Evolutionary conservation across 2,113 vertebrate genomes (phyloP).

Genomic region (Philantomba maxwellii): DNA sequence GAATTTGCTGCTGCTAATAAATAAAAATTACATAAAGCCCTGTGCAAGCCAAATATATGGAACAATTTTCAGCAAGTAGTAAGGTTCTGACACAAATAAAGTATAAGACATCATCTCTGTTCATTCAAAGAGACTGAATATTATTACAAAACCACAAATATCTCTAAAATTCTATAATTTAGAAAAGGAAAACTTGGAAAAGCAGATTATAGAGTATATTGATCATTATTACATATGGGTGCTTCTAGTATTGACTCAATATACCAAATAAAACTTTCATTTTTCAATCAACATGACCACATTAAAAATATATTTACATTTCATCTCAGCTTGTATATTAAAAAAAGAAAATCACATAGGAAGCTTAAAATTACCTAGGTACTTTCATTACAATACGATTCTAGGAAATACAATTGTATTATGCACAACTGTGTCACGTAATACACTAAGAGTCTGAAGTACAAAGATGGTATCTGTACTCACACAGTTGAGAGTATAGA

Average conservation of each 20-base stretch:
- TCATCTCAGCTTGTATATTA: background rate
- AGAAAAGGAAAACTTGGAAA: background rate
- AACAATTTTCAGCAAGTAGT: background rate
- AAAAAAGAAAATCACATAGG: background rate
- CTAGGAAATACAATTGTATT: background rate
- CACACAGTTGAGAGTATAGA: background rate
- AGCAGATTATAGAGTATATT: background rate
- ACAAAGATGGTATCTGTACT: background rate
- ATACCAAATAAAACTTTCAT: background rate
- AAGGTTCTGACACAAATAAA: background rate
- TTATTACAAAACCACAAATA: background rate
- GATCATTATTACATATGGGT: background rate
- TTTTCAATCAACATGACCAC: background rate
- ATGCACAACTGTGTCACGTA: background rate
- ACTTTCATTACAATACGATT: background rate
- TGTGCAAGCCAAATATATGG: background rate
- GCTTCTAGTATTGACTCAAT: background rate
- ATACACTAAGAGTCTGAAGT: background rate
- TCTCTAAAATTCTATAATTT: background rate
- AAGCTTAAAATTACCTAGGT: background rate
- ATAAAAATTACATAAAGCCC: background rate
- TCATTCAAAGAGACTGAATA: background rate
- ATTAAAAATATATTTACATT: background rate
- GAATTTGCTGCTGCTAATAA: slow-evolving; percentile 11
- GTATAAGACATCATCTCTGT: background rate